These are phyloP conservation scores for Thalassoma bifasciatum DNA, from an alignment of 2,113 vertebrate genomes.

Conservation along the genomic window DNA sequence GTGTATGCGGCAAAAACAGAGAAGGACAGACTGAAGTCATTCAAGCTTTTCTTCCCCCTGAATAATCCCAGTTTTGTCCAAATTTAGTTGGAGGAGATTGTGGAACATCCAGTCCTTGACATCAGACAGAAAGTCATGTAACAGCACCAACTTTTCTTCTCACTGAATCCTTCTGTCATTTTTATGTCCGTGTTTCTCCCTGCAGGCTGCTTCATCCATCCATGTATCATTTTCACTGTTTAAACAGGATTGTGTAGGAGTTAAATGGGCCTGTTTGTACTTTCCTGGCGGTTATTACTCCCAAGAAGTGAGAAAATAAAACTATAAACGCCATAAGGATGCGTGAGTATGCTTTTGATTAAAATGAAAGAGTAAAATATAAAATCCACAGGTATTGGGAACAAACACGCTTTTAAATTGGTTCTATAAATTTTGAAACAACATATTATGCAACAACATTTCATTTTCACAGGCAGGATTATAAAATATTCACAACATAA, in stretches of 20 bases:
- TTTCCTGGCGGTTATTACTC: background rate
- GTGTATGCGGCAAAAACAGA: slow-evolving; percentile 55
- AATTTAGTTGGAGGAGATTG: slow-evolving; percentile 72
- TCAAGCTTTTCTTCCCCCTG: slow-evolving; percentile 70
- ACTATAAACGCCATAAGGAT: background rate
- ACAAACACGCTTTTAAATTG: no score
- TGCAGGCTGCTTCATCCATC: background rate
- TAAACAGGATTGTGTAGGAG: background rate
- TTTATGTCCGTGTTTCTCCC: slow-evolving; percentile 2
- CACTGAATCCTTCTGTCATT: slow-evolving; percentile 16
- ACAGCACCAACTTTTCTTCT: slow-evolving; percentile 45
- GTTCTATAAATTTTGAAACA: no score
- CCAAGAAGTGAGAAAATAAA: background rate
- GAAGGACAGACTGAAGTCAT: slow-evolving; percentile 75
- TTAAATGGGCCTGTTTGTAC: background rate
- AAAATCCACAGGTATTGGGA: no score
- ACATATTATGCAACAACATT: no score
- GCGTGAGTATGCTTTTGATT: background rate
- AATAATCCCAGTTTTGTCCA: slow-evolving; percentile 78
- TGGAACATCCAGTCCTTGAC: slow-evolving; percentile 73
- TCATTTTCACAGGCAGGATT: no score
- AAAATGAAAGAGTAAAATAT: background rate
- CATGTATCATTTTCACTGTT: background rate
- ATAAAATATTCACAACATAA: no score
- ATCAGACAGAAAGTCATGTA: slow-evolving; percentile 65